Evolutionary conservation across 2,113 vertebrate species (phyloP).

Genomic region (Murina feae): DNA sequence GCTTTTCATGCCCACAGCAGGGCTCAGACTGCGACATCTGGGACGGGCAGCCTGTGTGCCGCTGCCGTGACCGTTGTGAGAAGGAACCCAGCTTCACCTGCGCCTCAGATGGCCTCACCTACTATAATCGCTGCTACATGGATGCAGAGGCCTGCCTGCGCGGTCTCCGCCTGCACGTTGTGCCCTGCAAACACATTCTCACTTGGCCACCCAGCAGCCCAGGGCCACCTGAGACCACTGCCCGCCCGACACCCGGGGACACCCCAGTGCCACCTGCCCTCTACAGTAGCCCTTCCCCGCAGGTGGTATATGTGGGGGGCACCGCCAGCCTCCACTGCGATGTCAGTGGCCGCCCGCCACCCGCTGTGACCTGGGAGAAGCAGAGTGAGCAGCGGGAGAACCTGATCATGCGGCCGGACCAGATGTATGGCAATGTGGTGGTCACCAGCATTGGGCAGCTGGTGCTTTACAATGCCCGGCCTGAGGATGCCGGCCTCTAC

Average conservation of each 20-base stretch:
- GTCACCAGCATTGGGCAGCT: slow-evolving; percentile 97
- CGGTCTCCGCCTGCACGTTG: slow-evolving; percentile 86
- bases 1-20: slow-evolving; percentile 92
- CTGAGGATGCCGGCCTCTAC: slow-evolving; percentile 93
- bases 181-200: slow-evolving; percentile 92
- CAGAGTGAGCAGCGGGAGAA: slow-evolving; percentile 88
- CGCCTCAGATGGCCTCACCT: slow-evolving; percentile 95
- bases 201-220: slow-evolving; percentile 90
- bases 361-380: slow-evolving; percentile 96
- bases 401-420: slow-evolving; percentile 94
- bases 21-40: slow-evolving; percentile 94
- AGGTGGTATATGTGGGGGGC: slow-evolving; percentile 88
- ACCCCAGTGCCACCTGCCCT: slow-evolving; percentile 88
- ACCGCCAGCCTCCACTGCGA: slow-evolving; percentile 96
- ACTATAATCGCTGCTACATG: slow-evolving; percentile 99
- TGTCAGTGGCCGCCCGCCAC: slow-evolving; percentile 88
- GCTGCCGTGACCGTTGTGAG: slow-evolving; percentile 95
- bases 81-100: slow-evolving; percentile 98
- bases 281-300: slow-evolving; percentile 91
- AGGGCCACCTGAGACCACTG: slow-evolving; percentile 87
- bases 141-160: slow-evolving; percentile 94
- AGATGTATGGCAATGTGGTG: slow-evolving; percentile 97
- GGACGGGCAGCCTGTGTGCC: slow-evolving; percentile 94
- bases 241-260: slow-evolving; percentile 82
- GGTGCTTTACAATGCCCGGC: slow-evolving; percentile 93